Percentiles rank a stretch among this genome's conserved stretches.
phyloP scores from a whole-genome alignment of 2,888 invertebrate species.

The Caenorhabditis drosophilae region DNA sequence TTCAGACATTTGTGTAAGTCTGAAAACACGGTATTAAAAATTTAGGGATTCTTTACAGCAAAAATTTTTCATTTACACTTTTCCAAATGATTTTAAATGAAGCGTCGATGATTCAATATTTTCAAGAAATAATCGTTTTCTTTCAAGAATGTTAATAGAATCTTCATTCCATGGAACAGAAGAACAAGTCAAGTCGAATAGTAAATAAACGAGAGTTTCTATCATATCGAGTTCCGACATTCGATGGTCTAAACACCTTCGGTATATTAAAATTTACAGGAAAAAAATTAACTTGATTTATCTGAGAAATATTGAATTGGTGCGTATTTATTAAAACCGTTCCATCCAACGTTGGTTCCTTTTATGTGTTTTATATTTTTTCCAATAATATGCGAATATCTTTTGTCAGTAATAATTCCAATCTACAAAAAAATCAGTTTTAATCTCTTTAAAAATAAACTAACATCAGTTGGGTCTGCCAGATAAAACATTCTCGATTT shows the following conservation, averaged over 20 bases:
- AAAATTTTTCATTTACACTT: too few species aligned
- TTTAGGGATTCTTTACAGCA: neutral
- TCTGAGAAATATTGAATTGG: neutral
- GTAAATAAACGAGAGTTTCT: constrained; percentile 14
- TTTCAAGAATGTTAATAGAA: constrained; percentile 8
- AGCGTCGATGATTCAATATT: too few species aligned
- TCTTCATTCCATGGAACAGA: constrained; percentile 20
- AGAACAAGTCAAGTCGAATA: constrained; percentile 13
- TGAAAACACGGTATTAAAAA: too few species aligned
- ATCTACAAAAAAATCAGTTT: constrained; percentile 14
- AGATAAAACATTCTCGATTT: constrained; percentile 20
- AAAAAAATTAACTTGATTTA: neutral
- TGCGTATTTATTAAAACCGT: neutral
- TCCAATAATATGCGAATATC: neutral
- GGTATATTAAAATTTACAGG: neutral
- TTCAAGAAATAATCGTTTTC: constrained; percentile 17
- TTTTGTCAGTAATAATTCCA: constrained; percentile 15
- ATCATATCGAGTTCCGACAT: constrained; percentile 27
- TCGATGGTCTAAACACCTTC: constrained; percentile 11
- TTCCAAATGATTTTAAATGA: too few species aligned
- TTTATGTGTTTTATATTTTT: neutral
- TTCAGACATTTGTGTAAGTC: constrained; percentile 10
- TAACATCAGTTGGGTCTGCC: constrained; percentile 20
- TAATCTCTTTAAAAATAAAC: neutral
- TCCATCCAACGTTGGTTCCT: neutral